Evolutionary conservation across 2,888 invertebrate genomes (phyloP), one percentile per base, ranked within the genome.

Genomic region (Mythimna lalbum): DNA sequence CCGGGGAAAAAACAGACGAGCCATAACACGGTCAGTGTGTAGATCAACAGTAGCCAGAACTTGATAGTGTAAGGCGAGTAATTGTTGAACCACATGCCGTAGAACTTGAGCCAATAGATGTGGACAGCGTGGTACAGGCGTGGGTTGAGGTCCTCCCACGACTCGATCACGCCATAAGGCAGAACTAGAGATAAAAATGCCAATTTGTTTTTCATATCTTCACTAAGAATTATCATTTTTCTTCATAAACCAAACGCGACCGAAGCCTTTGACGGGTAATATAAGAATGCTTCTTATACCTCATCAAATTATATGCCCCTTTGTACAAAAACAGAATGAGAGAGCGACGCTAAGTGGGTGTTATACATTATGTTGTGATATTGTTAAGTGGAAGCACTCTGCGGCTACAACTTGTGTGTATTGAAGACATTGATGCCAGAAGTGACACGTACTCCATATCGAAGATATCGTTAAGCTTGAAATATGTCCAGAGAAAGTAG

Each of bases 101-200:
- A 96, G 85, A 96, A 95, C 77, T 94, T 96, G 33, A 96, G 88
- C 95, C 96, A 96, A 87, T 94, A 96, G 84, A 95, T 93, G 83
- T 96, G 96, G 33, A 96, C 89, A 2, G 94, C 93, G 67, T 92
- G 94, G 83, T 95, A 96, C 65, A 96, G 87, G 39, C 89, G 89
- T 1, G 96, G 96, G 67, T 95, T 88, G 43, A 95, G 90, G 82
- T 92, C 90, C 62, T 94, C 94, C 95, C 95, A 94, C 4, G 94
- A 77, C 62, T 95, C 93, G 14, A 91, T 70, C 17, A 93, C 92
- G 50, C 95, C 95, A 81, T 93, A 95, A 31, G 95, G 95, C 49
- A 95, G 82, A 70, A 92, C 77, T 6, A 89, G 90, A 50, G 85
- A 85, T 66, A 89, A 86, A 82, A 88, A 83, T 63, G 83, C 80